A percentile compares a stretch with the other conserved stretches of the same genome.
phyloP scores from a whole-genome alignment of 2,888 invertebrate genomes.

The Drosophila nr. perissopoda region DNA sequence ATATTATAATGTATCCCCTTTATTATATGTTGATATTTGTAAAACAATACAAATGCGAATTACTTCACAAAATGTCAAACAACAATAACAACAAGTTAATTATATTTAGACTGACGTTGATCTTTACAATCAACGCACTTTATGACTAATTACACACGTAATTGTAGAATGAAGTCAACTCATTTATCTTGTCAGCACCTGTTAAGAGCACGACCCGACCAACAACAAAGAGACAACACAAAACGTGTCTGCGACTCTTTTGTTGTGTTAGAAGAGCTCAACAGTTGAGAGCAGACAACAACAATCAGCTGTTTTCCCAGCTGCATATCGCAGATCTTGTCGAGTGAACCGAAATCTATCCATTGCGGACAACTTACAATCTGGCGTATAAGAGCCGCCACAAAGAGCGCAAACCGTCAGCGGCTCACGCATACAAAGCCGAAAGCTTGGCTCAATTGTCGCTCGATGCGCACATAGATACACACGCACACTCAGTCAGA shows the following conservation, averaged over 20 bases:
- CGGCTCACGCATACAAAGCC: conserved; percentile 36
- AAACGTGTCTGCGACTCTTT: conserved; percentile 7
- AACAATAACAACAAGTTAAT: conserved; percentile 56
- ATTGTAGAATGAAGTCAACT: conserved; percentile 50
- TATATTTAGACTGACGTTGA: conserved; percentile 57
- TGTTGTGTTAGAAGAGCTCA: conserved; percentile 14
- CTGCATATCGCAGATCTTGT: conserved; percentile 4
- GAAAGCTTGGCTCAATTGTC: conserved; percentile 67
- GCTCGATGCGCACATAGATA: conserved; percentile 53
- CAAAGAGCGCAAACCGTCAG: conserved; percentile 35
- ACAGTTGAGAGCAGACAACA: conserved; percentile 4
- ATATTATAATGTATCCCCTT: conserved; percentile 21
- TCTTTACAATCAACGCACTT: conserved; percentile 76
- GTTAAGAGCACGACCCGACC: conserved; percentile 27
- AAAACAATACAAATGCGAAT: conserved; percentile 30
- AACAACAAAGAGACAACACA: conserved; percentile 26
- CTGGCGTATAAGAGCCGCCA: conserved; percentile 50
- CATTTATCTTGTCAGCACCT: conserved; percentile 57
- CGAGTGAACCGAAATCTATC: conserved; percentile 9
- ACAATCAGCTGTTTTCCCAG: conserved; percentile 42
- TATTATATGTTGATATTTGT: conserved; percentile 40
- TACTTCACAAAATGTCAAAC: conserved; percentile 57
- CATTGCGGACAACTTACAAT: conserved; percentile 31
- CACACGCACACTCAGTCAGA: conserved; percentile 14
- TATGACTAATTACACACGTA: conserved; percentile 75